Percentiles rank a stretch among this genome's conserved stretches.
Conservation (phyloP, 1,140 invertebrate species). For the Bactericera cockerelli region DNA sequence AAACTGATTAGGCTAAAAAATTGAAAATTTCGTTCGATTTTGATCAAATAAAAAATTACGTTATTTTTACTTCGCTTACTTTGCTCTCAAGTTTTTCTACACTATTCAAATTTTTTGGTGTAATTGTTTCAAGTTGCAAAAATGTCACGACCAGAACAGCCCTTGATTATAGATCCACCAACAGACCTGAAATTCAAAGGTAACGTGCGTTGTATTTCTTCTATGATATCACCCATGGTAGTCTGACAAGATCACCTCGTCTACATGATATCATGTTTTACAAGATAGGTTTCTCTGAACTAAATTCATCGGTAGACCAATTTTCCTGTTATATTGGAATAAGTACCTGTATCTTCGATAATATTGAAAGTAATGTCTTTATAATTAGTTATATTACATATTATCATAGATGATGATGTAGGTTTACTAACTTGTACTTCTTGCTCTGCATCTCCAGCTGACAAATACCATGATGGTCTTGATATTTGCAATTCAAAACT, state of each 20-base stretch:
- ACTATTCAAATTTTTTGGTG: not conserved
- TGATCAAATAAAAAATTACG: slow-evolving; percentile 6
- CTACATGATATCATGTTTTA: no score
- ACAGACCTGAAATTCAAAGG: slow-evolving; percentile 56
- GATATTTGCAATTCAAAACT: not conserved
- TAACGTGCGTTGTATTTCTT: slow-evolving; percentile 27
- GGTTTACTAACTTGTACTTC: no score
- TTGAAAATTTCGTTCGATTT: slow-evolving; percentile 6
- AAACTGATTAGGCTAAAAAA: slow-evolving; percentile 1
- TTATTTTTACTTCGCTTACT: not conserved
- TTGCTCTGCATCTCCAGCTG: slow-evolving; percentile 1
- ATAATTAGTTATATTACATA: no score
- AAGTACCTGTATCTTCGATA: no score
- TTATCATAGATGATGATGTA: no score
- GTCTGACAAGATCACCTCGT: not conserved
- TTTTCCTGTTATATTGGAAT: no score
- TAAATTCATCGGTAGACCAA: no score
- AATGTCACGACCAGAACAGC: slow-evolving; percentile 39
- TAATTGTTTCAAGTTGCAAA: not conserved
- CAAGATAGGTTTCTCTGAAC: no score
- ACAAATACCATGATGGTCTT: not conserved
- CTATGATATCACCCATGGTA: slow-evolving; percentile 13
- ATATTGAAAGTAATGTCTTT: no score
- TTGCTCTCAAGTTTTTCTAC: no score
- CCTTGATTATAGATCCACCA: slow-evolving; percentile 53